Evolutionary conservation across 1,140 invertebrate genomes (phyloP).

Genomic region (Papilio glaucus): DNA sequence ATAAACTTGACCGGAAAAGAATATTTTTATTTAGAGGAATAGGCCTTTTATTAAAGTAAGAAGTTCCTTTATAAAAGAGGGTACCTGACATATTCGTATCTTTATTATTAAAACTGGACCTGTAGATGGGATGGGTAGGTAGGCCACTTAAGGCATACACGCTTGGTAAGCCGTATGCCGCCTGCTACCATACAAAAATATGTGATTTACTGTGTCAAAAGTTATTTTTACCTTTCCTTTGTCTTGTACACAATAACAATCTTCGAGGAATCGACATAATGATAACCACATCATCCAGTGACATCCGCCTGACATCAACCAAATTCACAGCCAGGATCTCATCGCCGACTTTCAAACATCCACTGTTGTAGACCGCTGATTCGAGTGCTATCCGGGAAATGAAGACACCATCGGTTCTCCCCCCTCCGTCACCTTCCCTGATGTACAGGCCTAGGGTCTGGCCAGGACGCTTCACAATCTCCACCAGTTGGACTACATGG

Average conservation of each 20-base stretch:
- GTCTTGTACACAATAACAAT: slow-evolving; percentile 95
- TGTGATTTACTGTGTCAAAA: no score
- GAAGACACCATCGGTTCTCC: slow-evolving; percentile 97
- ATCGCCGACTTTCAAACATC: slow-evolving; percentile 98
- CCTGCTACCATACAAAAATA: no score
- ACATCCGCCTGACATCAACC: slow-evolving; percentile 98
- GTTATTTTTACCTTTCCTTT: slow-evolving; percentile 84
- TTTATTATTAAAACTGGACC: no score
- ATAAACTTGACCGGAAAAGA: no score
- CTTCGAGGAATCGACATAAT: slow-evolving; percentile 99
- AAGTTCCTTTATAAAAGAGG: no score
- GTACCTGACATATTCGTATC: no score
- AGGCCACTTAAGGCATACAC: no score
- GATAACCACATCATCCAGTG: slow-evolving; percentile 98
- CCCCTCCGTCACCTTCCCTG: slow-evolving; percentile 97
- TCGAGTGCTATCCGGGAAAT: slow-evolving; percentile 99
- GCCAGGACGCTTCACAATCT: slow-evolving; percentile 99
- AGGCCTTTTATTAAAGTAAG: no score
- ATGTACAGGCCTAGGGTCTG: slow-evolving; percentile 99
- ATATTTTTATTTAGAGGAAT: no score
- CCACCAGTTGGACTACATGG: slow-evolving; percentile 96
- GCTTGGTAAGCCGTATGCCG: no score
- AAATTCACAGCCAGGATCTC: slow-evolving; percentile 99
- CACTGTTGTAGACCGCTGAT: slow-evolving; percentile 97
- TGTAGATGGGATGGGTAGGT: no score